Evolutionary conservation across 2,888 invertebrate species (phyloP).

Genomic region (Temnothorax rugatulus): DNA sequence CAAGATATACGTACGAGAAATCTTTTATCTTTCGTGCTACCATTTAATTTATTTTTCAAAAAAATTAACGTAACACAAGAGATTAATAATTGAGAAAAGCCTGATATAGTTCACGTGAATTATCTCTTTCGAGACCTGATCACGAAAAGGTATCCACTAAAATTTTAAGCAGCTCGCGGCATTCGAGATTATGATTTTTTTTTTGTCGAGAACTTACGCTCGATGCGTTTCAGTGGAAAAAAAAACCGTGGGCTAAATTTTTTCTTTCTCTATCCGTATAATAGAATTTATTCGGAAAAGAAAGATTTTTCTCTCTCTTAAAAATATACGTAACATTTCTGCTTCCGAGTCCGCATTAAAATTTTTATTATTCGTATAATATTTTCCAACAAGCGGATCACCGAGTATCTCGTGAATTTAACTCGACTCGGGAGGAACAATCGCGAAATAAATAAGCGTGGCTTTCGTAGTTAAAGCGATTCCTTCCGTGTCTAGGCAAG

Average conservation of each 20-base stretch:
- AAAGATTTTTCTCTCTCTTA: neutral
- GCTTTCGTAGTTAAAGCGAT: neutral
- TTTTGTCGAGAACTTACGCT: neutral
- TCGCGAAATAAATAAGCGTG: conserved; percentile 9
- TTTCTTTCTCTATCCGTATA: neutral
- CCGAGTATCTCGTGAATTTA: conserved; percentile 11
- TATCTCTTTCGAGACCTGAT: neutral
- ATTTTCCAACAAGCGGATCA: conserved; percentile 9
- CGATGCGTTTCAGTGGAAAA: neutral
- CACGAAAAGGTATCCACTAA: neutral
- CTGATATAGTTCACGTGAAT: neutral
- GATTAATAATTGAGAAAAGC: neutral
- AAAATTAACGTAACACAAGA: neutral
- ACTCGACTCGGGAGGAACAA: neutral
- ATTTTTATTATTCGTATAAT: conserved; percentile 17
- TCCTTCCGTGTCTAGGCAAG: neutral
- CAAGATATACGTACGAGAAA: neutral
- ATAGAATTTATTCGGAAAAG: conserved; percentile 13
- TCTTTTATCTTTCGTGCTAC: neutral
- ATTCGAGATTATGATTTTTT: conserved; percentile 4
- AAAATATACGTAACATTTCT: conserved; percentile 12
- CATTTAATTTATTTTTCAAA: neutral
- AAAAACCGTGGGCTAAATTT: neutral
- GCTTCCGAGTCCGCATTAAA: neutral
- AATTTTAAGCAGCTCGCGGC: conserved; percentile 4